These are phyloP conservation scores for Drosophila nr. fundita DNA, from an alignment of 2,888 invertebrate genomes.

Conservation along the genomic window DNA sequence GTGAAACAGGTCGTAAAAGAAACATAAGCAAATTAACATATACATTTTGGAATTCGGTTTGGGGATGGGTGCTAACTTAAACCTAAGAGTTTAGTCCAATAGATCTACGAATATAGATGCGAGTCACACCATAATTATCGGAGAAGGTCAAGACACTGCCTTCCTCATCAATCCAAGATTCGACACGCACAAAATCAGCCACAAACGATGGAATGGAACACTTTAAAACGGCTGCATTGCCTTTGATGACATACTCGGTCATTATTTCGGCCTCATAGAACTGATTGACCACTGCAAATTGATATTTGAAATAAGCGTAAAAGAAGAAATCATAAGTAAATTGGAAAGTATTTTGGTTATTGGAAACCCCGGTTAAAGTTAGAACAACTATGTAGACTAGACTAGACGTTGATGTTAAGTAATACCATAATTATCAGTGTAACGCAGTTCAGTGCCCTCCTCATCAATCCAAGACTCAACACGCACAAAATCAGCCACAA, in stretches of 20 bases:
- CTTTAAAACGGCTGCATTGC: conserved; percentile 90
- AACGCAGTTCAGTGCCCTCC: conserved; percentile 86
- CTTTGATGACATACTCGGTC: conserved; percentile 90
- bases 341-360: conserved; percentile 6
- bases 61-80: conserved; percentile 35
- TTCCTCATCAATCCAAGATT: conserved; percentile 89
- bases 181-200: conserved; percentile 90
- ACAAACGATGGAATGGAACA: conserved; percentile 91
- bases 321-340: conserved; percentile 31
- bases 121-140: conserved; percentile 83
- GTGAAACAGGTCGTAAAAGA: conserved; percentile 37
- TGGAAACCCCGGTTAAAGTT: conserved; percentile 16
- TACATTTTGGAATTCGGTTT: conserved; percentile 7
- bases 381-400: conserved; percentile 9
- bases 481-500: conserved; percentile 90
- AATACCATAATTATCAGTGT: conserved; percentile 86
- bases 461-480: conserved; percentile 90
- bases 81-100: conserved; percentile 18
- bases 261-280: conserved; percentile 90
- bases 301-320: conserved; percentile 21
- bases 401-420: conserved; percentile 5
- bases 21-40: conserved; percentile 33
- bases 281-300: conserved; percentile 88
- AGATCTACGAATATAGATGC: conserved; percentile 8
- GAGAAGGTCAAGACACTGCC: conserved; percentile 81